These are phyloP conservation scores for Lophotriccus pileatus DNA, from an alignment of 2,797 vertebrate genomes.

Conservation along the genomic window DNA sequence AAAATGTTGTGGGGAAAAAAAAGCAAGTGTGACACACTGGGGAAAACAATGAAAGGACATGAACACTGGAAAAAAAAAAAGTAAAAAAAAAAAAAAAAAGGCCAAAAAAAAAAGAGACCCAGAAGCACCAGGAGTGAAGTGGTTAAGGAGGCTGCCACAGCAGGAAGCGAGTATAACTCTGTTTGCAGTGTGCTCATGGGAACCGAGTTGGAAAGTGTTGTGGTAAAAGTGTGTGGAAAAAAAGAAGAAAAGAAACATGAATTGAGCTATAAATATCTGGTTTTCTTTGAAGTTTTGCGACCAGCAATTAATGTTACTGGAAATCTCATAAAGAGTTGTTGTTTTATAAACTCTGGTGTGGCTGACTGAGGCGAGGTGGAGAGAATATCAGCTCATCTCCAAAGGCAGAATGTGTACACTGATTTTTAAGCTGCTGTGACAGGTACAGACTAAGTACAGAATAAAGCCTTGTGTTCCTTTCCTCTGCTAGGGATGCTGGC, in stretches of 20 bases:
- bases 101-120: not conserved
- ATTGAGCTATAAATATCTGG: conserved; percentile 78
- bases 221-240: conserved; percentile 71
- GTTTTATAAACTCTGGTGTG: conserved; percentile 67
- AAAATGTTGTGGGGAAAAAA: conserved; percentile 63
- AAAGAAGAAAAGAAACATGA: conserved; percentile 35
- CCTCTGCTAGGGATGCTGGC: not conserved
- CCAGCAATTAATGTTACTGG: conserved; percentile 78
- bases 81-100: not conserved
- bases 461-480: not conserved
- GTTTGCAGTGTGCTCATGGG: conserved; percentile 75
- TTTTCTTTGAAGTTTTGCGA: conserved; percentile 79
- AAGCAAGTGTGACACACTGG: conserved; percentile 62
- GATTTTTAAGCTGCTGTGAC: not conserved
- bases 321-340: conserved; percentile 69
- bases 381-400: not conserved
- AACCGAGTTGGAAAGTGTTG: conserved; percentile 78
- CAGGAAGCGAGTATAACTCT: conserved; percentile 79
- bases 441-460: not conserved
- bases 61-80: conserved; percentile 62
- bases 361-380: conserved; percentile 6
- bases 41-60: conserved; percentile 69
- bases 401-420: not conserved
- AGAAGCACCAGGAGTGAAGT: conserved; percentile 59
- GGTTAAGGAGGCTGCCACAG: conserved; percentile 70